These are phyloP conservation scores for Talpa occidentalis DNA, from an alignment of 2,113 vertebrate genomes.

Conservation along the genomic window DNA sequence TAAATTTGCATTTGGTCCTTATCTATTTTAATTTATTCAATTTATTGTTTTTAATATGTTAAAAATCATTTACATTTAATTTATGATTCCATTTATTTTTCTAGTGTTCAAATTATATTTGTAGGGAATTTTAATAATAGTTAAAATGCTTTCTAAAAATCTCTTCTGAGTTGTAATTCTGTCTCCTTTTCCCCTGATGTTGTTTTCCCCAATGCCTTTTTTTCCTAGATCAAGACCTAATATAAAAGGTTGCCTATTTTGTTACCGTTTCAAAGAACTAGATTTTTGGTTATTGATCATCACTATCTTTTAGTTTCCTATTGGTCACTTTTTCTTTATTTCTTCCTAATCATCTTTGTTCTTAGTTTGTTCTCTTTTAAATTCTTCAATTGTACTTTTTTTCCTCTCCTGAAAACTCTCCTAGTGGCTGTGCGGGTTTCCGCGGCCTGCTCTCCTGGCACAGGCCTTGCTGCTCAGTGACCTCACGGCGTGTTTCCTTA, in stretches of 20 bases:
- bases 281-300: not conserved
- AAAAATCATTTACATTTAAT: not conserved
- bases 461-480: not conserved
- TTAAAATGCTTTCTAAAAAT: constrained; percentile 4
- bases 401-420: not conserved
- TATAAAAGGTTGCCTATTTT: not conserved
- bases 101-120: not conserved
- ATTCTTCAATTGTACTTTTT: not conserved
- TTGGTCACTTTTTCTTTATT: not conserved
- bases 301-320: not conserved
- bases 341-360: not conserved
- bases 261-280: not conserved
- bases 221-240: not conserved
- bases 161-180: not conserved
- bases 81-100: not conserved
- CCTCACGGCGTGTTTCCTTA: not conserved
- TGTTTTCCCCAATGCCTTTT: not conserved
- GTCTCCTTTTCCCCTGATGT: not conserved
- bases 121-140: not conserved
- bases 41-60: not conserved
- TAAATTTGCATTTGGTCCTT: not conserved
- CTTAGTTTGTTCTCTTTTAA: not conserved
- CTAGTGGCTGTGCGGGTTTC: not conserved
- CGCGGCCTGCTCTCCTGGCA: not conserved
- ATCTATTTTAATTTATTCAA: not conserved